These are phyloP conservation scores for Heliconius hermathena DNA, from an alignment of 1,140 invertebrate genomes.

Conservation along the genomic window DNA sequence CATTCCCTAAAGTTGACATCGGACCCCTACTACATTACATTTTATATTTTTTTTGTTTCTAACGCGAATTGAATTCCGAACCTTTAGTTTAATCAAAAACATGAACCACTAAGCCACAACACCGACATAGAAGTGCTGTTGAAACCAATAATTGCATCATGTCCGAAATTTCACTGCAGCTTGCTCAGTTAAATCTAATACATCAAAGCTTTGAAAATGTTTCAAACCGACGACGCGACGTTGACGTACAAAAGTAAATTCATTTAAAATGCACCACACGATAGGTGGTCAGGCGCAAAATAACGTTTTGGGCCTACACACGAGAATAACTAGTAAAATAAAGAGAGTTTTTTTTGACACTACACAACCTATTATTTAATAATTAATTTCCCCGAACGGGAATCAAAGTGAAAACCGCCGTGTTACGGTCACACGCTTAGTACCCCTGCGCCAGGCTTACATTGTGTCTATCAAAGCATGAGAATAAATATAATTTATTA, in stretches of 20 bases:
- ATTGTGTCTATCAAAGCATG: too few species aligned
- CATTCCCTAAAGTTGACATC: too few species aligned
- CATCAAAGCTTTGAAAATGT: slow-evolving; percentile 12
- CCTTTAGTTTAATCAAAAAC: neutral
- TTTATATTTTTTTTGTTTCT: too few species aligned
- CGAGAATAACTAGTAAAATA: neutral
- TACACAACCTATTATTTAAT: too few species aligned
- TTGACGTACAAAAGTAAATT: neutral
- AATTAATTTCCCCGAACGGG: too few species aligned
- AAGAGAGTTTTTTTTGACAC: too few species aligned
- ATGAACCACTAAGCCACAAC: neutral
- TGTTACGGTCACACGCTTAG: too few species aligned
- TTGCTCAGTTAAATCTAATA: slow-evolving; percentile 8
- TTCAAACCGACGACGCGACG: neutral
- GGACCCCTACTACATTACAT: too few species aligned
- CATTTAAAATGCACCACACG: neutral
- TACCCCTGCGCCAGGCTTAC: too few species aligned
- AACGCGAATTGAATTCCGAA: too few species aligned
- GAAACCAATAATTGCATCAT: slow-evolving; percentile 6
- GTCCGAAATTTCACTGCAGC: neutral
- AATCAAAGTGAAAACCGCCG: too few species aligned
- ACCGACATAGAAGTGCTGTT: neutral
- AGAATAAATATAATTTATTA: too few species aligned
- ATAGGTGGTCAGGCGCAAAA: neutral
- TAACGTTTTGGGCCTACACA: neutral